Percentiles rank a stretch among this genome's conserved stretches.
Conservation (phyloP, 2,888 invertebrate genomes). For the Drosophila flavopinicola region DNA sequence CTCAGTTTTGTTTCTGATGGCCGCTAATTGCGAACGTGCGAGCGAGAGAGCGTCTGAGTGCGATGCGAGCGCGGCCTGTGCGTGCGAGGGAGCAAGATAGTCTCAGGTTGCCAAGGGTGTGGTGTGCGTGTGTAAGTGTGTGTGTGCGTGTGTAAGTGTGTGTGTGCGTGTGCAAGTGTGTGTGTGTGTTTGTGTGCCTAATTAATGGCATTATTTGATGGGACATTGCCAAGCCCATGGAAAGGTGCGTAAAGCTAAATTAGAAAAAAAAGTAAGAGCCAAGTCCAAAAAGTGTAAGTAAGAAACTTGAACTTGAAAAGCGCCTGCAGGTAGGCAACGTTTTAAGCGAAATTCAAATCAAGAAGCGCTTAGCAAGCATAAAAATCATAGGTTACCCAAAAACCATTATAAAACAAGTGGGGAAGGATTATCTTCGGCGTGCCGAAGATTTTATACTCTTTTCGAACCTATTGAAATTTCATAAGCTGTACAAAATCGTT, state of each 20-base stretch:
- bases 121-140: constrained; percentile 26
- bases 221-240: constrained; percentile 49
- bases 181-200: constrained; percentile 56
- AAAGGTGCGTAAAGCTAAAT: constrained; percentile 51
- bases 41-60: constrained; percentile 14
- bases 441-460: too few species aligned
- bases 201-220: constrained; percentile 77
- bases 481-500: too few species aligned
- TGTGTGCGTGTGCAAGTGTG: constrained; percentile 13
- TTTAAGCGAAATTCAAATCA: neutral
- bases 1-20: constrained; percentile 71
- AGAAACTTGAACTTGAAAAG: constrained; percentile 38
- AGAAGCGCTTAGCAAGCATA: too few species aligned
- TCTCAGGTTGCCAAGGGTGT: constrained; percentile 47
- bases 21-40: constrained; percentile 63
- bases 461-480: too few species aligned
- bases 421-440: too few species aligned
- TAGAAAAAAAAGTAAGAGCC: constrained; percentile 7
- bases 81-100: constrained; percentile 2
- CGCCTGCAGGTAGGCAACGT: constrained; percentile 51
- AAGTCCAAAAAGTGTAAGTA: constrained; percentile 29
- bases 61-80: constrained; percentile 6
- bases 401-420: too few species aligned
- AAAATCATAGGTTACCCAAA: too few species aligned
- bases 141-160: constrained; percentile 7